Evolutionary conservation across 2,797 vertebrate genomes (phyloP), one percentile per base, ranked within the genome.

Genomic region (Zenarchopterus dispar): DNA sequence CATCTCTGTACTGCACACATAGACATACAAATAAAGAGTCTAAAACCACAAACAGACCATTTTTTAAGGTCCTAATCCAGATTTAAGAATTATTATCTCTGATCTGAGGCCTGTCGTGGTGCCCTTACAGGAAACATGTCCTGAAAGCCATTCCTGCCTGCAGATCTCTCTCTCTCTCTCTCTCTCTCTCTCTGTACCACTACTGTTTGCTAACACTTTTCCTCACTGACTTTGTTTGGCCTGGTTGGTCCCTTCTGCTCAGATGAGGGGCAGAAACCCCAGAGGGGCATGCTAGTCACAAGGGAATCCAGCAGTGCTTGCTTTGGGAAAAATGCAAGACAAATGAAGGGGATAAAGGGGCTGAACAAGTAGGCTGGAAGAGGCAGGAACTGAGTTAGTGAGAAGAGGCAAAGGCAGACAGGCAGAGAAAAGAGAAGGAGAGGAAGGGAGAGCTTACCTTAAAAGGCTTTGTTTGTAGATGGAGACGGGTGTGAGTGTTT

Each of bases 381-480:
- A 73, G 26, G 68, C 18, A 51, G 69, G 67, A 47, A 49, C 9
- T 57, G 23, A 64, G 56, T 59, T 7, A 39, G 39, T 7, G 18
- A 62, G 67, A 60, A 46, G 48, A 68, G 66, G 58, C 51, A 68
- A 66, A 70, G 59, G 54, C 48, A 67, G 71, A 73, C 21, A 28
- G 61, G 33, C 52, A 53, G 67, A 45, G 62, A 55, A 39, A 15
- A 15, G 36, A 39, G 33, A 36, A 36, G 51, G 69, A 73, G 36
- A 59, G 73, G 77, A 75, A 67, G 76, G 43, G 77, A 87, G 77
- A 75, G 67, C 81, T 85, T 88, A 79, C 90, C 90, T 88, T 91
- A 91, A 89, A 91, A 91, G 90, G 90, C 82, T 79, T 48, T 87
- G 86, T 87, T 87, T 84, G 78, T 61, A 45, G 78, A 83, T 73